Evolutionary conservation across 30 jellyfish, hydroid and myxozoan species (phyloP).

Genomic region (Sanderia malayensis): DNA sequence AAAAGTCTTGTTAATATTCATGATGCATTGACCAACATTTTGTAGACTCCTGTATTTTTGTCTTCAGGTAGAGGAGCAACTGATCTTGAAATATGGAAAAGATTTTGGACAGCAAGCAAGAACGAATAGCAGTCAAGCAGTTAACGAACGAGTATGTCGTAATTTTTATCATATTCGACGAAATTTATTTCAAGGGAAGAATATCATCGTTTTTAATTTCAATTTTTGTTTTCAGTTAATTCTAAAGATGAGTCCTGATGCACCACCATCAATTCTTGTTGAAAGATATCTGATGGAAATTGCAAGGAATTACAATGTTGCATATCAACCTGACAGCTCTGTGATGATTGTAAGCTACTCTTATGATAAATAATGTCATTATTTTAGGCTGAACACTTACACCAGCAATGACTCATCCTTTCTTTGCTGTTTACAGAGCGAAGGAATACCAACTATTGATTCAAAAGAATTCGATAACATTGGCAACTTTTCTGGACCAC

Average conservation of each 20-base stretch:
- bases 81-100: constrained; percentile 86
- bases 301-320: constrained; percentile 83
- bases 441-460: constrained; percentile 83
- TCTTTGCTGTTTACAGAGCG: constrained; percentile 64
- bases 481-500: constrained; percentile 58
- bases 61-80: constrained; percentile 80
- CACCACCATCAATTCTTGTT: constrained; percentile 91
- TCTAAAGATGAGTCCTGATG: constrained; percentile 88
- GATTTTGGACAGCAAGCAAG: constrained; percentile 95
- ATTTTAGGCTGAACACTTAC: too few relatives aligned
- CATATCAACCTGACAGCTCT: constrained; percentile 77
- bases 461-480: constrained; percentile 81
- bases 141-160: constrained; percentile 71
- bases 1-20: too few relatives aligned
- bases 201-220: neutral
- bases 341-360: constrained; percentile 73
- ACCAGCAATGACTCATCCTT: too few relatives aligned
- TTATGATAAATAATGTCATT: too few relatives aligned
- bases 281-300: constrained; percentile 86
- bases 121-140: constrained; percentile 73
- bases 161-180: too few relatives aligned
- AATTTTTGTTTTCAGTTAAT: constrained; percentile 56
- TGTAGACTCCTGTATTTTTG: too few relatives aligned
- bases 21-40: too few relatives aligned
- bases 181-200: too few relatives aligned